Evolutionary conservation across 2,113 vertebrate species (phyloP).

Genomic region (Paramisgurnus dabryanus): DNA sequence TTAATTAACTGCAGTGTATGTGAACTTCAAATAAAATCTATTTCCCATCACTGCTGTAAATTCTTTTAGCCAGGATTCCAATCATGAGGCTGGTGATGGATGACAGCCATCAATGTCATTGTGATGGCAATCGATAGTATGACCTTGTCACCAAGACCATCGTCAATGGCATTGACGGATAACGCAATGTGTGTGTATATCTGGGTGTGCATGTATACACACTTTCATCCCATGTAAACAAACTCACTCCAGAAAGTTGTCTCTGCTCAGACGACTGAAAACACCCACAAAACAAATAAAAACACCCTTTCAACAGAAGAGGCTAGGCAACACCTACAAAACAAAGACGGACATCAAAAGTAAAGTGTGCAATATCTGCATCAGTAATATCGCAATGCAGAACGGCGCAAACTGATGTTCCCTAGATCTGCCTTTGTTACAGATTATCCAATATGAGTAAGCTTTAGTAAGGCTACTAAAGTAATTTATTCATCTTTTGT

Average conservation of each 20-base stretch:
- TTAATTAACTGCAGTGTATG: not conserved
- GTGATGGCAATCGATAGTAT: constrained; percentile 9
- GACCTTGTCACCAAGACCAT: constrained; percentile 26
- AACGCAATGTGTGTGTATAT: not conserved
- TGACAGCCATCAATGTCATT: constrained; percentile 23
- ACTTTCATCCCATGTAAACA: not conserved
- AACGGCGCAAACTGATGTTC: too few species aligned
- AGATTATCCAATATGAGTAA: too few species aligned
- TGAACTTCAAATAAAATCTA: not conserved
- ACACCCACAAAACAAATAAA: not conserved
- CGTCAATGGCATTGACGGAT: not conserved
- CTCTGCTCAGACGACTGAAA: too few species aligned
- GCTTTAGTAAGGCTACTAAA: too few species aligned
- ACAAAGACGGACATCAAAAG: too few species aligned
- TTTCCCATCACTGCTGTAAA: not conserved
- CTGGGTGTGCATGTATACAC: not conserved
- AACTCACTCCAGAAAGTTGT: not conserved
- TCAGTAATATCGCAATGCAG: too few species aligned
- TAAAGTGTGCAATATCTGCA: too few species aligned
- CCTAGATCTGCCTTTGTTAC: too few species aligned
- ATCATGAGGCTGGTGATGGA: not conserved
- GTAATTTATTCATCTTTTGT: too few species aligned
- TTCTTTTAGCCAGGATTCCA: not conserved
- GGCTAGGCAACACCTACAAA: too few species aligned
- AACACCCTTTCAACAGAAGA: not conserved